Evolutionary conservation across 1,140 invertebrate genomes (phyloP).

Genomic region (Cydia fagiglandana): DNA sequence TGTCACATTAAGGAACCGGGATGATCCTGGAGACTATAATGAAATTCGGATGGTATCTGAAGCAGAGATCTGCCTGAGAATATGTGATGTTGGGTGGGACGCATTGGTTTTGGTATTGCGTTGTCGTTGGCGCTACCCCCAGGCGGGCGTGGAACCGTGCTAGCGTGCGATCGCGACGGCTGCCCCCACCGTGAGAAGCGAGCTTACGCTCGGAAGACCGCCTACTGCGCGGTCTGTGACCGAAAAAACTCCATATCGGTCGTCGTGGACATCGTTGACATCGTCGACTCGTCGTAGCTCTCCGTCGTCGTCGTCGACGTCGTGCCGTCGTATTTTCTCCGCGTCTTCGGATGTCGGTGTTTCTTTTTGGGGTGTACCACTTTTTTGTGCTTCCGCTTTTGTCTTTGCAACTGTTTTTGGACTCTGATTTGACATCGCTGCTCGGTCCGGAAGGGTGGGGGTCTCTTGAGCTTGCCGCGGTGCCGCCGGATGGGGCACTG

Average conservation of each 20-base stretch:
- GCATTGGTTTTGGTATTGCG: background rate
- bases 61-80: background rate
- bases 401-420: constrained; percentile 66
- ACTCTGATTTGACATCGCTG: constrained; percentile 53
- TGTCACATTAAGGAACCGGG: background rate
- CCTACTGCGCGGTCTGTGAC: constrained; percentile 75
- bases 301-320: constrained; percentile 63
- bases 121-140: constrained; percentile 32
- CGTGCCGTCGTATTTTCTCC: constrained; percentile 70
- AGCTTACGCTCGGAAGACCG: constrained; percentile 69
- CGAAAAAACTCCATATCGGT: constrained; percentile 78
- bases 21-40: background rate
- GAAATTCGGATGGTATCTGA: background rate
- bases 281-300: constrained; percentile 70
- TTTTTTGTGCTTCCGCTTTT: constrained; percentile 73
- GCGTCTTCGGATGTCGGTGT: constrained; percentile 66
- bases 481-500: constrained; percentile 62
- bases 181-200: constrained; percentile 64
- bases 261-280: constrained; percentile 70
- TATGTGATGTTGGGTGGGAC: background rate
- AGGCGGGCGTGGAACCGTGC: constrained; percentile 69
- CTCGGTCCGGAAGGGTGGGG: constrained; percentile 65
- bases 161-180: constrained; percentile 72
- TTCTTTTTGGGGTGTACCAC: constrained; percentile 71
- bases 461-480: constrained; percentile 64